A percentile compares a stretch with the other conserved stretches of the same genome.
phyloP scores from a whole-genome alignment of 2,113 vertebrate genomes.

The Baryphthengus martii region DNA sequence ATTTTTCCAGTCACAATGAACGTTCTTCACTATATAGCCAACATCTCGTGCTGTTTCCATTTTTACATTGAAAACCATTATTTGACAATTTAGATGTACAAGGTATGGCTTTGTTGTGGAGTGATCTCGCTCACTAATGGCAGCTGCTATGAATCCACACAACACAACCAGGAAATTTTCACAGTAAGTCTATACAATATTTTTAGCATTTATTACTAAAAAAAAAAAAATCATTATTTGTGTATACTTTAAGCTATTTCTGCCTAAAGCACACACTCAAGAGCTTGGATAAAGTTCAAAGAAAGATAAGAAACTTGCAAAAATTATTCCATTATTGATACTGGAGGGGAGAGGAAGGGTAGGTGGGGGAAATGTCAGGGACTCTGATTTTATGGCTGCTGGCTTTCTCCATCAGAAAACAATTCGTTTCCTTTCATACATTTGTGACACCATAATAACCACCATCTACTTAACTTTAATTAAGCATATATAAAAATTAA shows the following conservation, averaged over 20 bases:
- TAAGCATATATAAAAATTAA: background rate
- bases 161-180: background rate
- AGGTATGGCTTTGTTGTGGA: background rate
- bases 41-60: background rate
- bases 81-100: background rate
- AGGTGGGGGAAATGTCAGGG: background rate
- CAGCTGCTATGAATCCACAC: background rate
- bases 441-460: background rate
- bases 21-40: background rate
- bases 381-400: background rate
- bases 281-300: background rate
- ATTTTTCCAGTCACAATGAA: background rate
- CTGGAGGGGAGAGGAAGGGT: background rate
- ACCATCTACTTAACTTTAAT: constrained; percentile 2
- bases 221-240: background rate
- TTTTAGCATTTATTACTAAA: background rate
- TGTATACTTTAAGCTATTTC: background rate
- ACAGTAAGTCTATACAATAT: background rate
- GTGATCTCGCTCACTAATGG: background rate
- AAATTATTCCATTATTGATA: background rate
- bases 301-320: background rate
- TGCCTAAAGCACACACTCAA: background rate
- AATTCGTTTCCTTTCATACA: background rate
- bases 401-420: background rate
- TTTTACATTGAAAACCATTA: background rate